These are phyloP conservation scores for Daboia siamensis DNA, from an alignment of 2,113 vertebrate genomes.

Conservation along the genomic window DNA sequence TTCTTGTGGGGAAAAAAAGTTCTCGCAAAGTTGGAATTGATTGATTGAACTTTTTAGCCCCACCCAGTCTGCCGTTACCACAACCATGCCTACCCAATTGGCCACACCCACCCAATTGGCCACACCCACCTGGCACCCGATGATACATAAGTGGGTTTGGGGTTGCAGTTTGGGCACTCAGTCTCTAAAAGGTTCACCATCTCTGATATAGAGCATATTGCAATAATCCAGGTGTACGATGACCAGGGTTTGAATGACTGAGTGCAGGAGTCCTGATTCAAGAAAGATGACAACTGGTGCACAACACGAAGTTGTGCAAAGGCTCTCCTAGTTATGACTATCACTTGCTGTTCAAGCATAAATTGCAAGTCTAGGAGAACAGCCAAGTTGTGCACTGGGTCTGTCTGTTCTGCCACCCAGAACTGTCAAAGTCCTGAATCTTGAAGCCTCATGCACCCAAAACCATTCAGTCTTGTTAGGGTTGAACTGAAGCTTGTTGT, in stretches of 20 bases:
- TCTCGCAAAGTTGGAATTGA: too few species aligned
- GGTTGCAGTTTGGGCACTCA: too few species aligned
- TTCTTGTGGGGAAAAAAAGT: too few species aligned
- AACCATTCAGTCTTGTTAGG: background rate
- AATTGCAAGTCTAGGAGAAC: too few species aligned
- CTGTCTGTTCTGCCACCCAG: background rate
- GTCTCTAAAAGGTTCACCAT: too few species aligned
- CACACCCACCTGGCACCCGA: too few species aligned
- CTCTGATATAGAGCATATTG: background rate
- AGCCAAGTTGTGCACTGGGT: background rate
- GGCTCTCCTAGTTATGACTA: background rate
- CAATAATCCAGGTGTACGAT: background rate
- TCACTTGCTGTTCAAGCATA: too few species aligned
- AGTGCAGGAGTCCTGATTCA: background rate
- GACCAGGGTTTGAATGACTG: background rate
- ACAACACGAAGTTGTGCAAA: background rate
- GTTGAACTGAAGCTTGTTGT: background rate
- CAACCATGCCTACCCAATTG: too few species aligned
- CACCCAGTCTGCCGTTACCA: too few species aligned
- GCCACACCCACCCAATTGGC: too few species aligned
- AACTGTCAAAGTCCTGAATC: background rate
- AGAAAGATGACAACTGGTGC: background rate
- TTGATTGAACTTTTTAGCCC: too few species aligned
- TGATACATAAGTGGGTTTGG: too few species aligned
- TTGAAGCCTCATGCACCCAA: background rate